A percentile compares a stretch with the other conserved stretches of the same genome.
These are phyloP conservation scores for Harpalus rufipes DNA, from an alignment of 2,888 invertebrate species.

Conservation along the genomic window DNA sequence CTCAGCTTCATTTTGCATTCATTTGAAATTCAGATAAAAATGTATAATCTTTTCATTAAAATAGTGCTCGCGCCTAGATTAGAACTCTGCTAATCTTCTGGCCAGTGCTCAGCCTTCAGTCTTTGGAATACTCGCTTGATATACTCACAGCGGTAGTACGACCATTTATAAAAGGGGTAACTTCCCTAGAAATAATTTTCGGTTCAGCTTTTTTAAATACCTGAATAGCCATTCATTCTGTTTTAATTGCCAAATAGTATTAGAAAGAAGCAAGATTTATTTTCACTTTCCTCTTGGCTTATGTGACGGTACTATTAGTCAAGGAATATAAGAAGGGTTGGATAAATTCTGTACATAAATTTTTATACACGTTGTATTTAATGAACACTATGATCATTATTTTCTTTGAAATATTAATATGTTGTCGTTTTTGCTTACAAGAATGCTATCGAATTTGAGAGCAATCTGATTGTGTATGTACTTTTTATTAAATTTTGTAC, in stretches of 20 bases:
- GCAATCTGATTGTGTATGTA: too few relatives aligned
- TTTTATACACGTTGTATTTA: not conserved
- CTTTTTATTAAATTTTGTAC: too few relatives aligned
- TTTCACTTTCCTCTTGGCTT: not conserved
- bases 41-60: conserved; percentile 64
- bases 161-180: not conserved
- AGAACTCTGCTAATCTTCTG: conserved; percentile 49
- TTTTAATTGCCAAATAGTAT: not conserved
- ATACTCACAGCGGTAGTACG: not conserved
- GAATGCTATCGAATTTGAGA: too few relatives aligned
- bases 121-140: not conserved
- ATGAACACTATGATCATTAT: not conserved
- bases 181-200: not conserved
- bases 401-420: too few relatives aligned
- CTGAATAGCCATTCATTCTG: not conserved
- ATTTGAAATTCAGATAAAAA: conserved; percentile 64
- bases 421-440: too few relatives aligned
- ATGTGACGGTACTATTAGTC: not conserved
- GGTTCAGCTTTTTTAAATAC: conserved; percentile 2
- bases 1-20: conserved; percentile 60
- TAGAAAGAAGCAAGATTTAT: not conserved
- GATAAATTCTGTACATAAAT: not conserved
- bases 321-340: not conserved
- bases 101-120: conserved; percentile 35
- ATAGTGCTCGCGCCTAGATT: conserved; percentile 59